Percentiles rank a stretch among this genome's conserved stretches.
These are phyloP conservation scores for Sinocyclocheilus maitianheensis DNA, from an alignment of 2,113 vertebrate species.

Conservation along the genomic window DNA sequence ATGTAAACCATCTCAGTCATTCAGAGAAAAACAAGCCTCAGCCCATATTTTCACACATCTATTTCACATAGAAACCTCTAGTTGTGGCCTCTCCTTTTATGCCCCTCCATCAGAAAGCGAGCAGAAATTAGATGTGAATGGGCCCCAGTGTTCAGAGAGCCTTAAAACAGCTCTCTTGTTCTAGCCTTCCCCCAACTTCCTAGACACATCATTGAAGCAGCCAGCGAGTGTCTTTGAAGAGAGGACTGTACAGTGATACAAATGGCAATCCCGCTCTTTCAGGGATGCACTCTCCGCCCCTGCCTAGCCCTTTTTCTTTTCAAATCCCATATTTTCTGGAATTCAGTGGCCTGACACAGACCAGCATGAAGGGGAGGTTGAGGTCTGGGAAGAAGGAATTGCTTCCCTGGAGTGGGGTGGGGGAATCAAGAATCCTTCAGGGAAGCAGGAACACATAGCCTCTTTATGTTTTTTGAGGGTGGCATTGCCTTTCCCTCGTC, in stretches of 20 bases:
- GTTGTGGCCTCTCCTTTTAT: slow-evolving; percentile 56
- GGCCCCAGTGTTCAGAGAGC: slow-evolving; percentile 68
- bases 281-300: slow-evolving; percentile 41
- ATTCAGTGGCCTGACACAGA: slow-evolving; percentile 43
- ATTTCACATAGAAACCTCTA: slow-evolving; percentile 47
- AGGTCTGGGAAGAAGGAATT: slow-evolving; percentile 54
- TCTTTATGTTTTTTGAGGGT: slow-evolving; percentile 75
- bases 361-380: slow-evolving; percentile 12
- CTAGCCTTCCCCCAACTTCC: slow-evolving; percentile 56
- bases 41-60: slow-evolving; percentile 26
- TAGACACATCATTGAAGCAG: slow-evolving; percentile 62
- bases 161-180: slow-evolving; percentile 70
- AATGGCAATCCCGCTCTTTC: slow-evolving; percentile 66
- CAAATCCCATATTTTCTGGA: slow-evolving; percentile 42
- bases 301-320: slow-evolving; percentile 45
- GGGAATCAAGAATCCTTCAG: slow-evolving; percentile 33
- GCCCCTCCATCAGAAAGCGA: slow-evolving; percentile 60
- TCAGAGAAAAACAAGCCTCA: slow-evolving; percentile 29
- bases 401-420: slow-evolving; percentile 34
- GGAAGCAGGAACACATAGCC: slow-evolving; percentile 69
- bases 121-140: slow-evolving; percentile 68
- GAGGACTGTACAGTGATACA: slow-evolving; percentile 65
- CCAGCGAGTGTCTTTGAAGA: slow-evolving; percentile 63
- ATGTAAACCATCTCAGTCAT: slow-evolving; percentile 31
- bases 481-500: slow-evolving; percentile 57